Base-by-base conservation (phyloP, 2,888 invertebrate species). In the Fissipunctia ypsillon region DNA sequence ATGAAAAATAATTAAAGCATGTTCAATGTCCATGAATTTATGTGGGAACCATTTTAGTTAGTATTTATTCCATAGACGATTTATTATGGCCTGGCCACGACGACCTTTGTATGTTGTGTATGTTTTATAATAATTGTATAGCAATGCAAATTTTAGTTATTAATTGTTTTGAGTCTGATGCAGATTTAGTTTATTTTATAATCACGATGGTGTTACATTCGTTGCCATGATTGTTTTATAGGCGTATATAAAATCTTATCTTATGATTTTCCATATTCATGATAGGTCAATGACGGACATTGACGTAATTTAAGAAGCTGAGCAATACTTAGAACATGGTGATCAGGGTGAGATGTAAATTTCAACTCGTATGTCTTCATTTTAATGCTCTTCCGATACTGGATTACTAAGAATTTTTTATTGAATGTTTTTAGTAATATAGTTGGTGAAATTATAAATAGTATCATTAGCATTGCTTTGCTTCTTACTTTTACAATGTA, bases 81-180 rank as follows among this genome's bases (percentile, higher is more conserved):
- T 90, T 90, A 89, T 86, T 85, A 88, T 90, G 94, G 93, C 92
- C 88, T 89, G 90, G 91, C 92, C 93, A 89, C 81, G 76, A 86
- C 92, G 91, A 92, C 90, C 90, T 93, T 93, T 93, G 92, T 94
- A 93, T 93, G 91, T 93, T 91, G 89, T 91, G 89, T 89, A 90
- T 91, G 90, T 91, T 91, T 92, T 93, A 84, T 89, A 87, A 87
- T 88, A 88, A 86, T 83, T 89, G 89, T 94, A 90, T 93, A 92
- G 91, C 93, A 94, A 95, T 95, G 93, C 94, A 94, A 87, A 92
- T 90, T 91, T 87, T 91, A 88, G 88, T 92, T 92, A 91, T 86
- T 84, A 89, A 86, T 88, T 89, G 88, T 90, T 90, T 87, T 83
- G 73, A 88, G 94, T 95, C 94, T 95, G 95, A 95, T 95, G 96